These are phyloP conservation scores for Polypedilum vanderplanki DNA, from an alignment of 1,140 invertebrate genomes.

Conservation along the genomic window DNA sequence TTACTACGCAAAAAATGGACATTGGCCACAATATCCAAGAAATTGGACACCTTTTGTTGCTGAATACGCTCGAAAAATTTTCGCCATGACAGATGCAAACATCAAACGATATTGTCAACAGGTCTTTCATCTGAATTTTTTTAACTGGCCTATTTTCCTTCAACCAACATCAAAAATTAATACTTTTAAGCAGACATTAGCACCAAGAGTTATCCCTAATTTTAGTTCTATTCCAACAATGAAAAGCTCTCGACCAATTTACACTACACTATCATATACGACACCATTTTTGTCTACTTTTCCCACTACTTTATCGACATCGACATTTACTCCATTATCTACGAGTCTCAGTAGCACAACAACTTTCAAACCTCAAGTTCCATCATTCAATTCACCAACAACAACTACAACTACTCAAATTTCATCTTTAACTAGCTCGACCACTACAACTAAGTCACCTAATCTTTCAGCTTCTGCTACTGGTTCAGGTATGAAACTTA, in stretches of 20 bases:
- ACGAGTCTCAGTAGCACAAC: background rate
- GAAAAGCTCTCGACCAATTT: background rate
- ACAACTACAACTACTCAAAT: background rate
- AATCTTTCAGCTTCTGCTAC: background rate
- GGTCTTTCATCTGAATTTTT: background rate
- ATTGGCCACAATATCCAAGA: background rate
- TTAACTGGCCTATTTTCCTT: background rate
- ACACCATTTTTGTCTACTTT: no score
- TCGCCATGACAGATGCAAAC: background rate
- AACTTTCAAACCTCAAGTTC: background rate
- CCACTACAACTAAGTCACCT: background rate
- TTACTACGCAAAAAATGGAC: slow-evolving; percentile 32
- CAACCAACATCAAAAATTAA: background rate
- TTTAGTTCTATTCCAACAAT: background rate
- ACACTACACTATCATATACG: background rate
- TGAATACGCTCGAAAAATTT: background rate
- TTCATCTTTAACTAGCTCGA: background rate
- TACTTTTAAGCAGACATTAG: background rate
- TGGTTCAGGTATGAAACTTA: background rate
- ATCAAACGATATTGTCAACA: background rate
- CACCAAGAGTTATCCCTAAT: background rate
- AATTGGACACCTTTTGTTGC: background rate
- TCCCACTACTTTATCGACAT: no score
- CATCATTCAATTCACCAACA: background rate
- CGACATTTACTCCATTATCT: no score